phyloP scores from a whole-genome alignment of 1,140 invertebrate genomes.

The Drosophila willistoni region DNA sequence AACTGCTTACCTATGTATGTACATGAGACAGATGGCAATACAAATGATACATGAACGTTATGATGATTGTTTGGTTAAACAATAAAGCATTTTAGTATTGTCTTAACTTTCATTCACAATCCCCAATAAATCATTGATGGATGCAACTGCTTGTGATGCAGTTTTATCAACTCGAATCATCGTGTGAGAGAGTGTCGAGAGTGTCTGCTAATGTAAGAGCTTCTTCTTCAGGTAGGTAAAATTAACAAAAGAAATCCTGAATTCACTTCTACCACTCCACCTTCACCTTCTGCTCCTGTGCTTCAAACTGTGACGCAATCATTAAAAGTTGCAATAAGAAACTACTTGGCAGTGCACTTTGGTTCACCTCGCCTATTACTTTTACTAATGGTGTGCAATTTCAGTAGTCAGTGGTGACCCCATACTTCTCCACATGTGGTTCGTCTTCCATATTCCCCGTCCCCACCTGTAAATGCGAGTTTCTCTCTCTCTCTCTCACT shows the following conservation, averaged over 20 bases:
- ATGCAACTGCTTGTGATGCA: not conserved
- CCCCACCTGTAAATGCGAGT: not conserved
- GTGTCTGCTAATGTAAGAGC: not conserved
- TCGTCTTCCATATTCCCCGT: not conserved
- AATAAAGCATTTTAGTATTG: not conserved
- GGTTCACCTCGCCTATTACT: conserved; percentile 76
- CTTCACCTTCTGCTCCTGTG: too few relatives aligned
- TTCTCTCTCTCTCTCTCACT: not conserved
- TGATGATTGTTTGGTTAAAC: too few relatives aligned
- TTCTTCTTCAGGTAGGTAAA: not conserved
- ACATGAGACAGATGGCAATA: not conserved
- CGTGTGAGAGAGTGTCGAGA: not conserved
- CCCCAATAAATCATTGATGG: not conserved
- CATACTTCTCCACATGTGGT: conserved; percentile 21
- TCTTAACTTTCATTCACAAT: not conserved
- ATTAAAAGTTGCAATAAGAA: conserved; percentile 68
- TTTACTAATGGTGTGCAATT: conserved; percentile 76
- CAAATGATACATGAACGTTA: not conserved
- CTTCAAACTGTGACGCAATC: conserved; percentile 11
- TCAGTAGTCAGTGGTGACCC: conserved; percentile 26
- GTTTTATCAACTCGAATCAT: too few relatives aligned
- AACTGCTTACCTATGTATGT: too few relatives aligned
- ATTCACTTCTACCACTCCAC: not conserved
- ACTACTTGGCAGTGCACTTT: conserved; percentile 64
- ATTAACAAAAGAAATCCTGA: not conserved